phyloP scores from a whole-genome alignment of 2,113 vertebrate genomes.

The Marmota flaviventris region DNA sequence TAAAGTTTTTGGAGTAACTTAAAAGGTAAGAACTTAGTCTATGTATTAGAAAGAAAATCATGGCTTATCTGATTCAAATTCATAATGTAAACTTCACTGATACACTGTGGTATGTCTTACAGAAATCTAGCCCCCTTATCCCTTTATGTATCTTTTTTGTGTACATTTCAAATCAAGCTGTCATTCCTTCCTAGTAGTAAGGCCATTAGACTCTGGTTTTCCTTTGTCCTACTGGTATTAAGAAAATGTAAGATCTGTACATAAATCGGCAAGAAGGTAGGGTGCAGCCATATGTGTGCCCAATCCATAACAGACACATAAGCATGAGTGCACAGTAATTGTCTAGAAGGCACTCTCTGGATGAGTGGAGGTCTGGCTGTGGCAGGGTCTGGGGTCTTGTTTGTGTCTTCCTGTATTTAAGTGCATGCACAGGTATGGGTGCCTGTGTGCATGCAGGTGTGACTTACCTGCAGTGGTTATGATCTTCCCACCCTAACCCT shows the following conservation, averaged over 20 bases:
- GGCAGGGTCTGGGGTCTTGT: neutral
- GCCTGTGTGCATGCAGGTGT: no score
- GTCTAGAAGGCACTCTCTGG: neutral
- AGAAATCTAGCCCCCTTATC: neutral
- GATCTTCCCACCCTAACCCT: neutral
- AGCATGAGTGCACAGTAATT: neutral
- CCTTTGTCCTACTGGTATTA: neutral
- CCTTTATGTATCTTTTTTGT: neutral
- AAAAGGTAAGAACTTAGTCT: neutral
- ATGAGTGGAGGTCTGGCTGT: neutral
- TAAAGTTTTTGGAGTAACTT: neutral
- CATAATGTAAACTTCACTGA: neutral
- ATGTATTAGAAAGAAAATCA: slow-evolving; percentile 13
- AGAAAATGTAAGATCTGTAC: neutral
- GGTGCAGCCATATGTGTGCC: neutral
- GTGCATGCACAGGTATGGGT: neutral
- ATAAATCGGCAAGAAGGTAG: neutral
- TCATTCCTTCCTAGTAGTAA: neutral
- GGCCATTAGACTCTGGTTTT: neutral
- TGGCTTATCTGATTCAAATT: neutral
- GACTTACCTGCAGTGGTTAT: neutral
- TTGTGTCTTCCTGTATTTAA: neutral
- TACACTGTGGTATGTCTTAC: neutral
- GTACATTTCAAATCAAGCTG: neutral
- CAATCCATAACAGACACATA: neutral